phyloP scores from a whole-genome alignment of 2,113 vertebrate species.

The Pristiophorus japonicus region DNA sequence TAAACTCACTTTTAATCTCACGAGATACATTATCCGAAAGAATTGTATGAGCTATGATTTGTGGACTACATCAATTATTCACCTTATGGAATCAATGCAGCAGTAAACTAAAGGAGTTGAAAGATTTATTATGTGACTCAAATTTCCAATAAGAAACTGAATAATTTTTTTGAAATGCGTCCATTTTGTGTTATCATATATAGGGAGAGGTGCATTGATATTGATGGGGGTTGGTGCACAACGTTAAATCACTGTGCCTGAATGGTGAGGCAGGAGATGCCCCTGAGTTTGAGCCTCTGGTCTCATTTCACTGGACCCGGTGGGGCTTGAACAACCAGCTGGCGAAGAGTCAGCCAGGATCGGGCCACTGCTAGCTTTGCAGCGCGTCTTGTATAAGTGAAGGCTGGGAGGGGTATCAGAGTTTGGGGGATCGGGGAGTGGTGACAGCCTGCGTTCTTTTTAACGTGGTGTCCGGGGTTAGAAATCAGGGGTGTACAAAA shows the following conservation, averaged over 20 bases:
- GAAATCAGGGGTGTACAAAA: too few species aligned
- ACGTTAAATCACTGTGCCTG: not conserved
- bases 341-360: not conserved
- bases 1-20: not conserved
- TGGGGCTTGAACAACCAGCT: not conserved
- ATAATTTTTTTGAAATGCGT: not conserved
- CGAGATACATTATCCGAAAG: conserved; percentile 2
- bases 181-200: not conserved
- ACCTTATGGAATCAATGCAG: not conserved
- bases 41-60: not conserved
- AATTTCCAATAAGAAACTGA: not conserved
- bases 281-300: not conserved
- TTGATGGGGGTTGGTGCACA: not conserved
- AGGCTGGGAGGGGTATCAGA: not conserved
- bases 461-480: not conserved
- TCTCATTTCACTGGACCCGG: not conserved
- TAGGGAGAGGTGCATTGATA: too few species aligned
- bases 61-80: conserved; percentile 16
- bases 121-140: not conserved
- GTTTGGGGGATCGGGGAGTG: not conserved
- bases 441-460: not conserved
- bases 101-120: not conserved
- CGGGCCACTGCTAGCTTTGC: not conserved
- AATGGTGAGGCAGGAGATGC: not conserved
- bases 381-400: not conserved